A percentile compares a stretch with the other conserved stretches of the same genome.
Conservation (phyloP, 2,113 vertebrate genomes). For the Gadus macrocephalus region DNA sequence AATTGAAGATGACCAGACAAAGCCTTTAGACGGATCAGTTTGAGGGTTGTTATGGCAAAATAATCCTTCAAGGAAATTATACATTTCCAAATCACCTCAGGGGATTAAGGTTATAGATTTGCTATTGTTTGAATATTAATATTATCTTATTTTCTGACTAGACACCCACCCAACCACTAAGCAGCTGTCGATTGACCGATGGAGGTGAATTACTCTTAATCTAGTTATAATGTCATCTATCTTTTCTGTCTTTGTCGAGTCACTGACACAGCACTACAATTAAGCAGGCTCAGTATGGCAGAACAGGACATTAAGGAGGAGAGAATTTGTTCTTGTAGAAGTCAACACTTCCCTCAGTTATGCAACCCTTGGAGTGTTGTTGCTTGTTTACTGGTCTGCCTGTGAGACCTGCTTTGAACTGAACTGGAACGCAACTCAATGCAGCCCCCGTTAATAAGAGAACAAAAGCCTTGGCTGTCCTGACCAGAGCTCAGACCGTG, state of each 20-base stretch:
- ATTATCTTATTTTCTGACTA: not conserved
- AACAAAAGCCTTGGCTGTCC: slow-evolving; percentile 12
- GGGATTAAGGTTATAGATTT: not conserved
- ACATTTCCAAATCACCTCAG: not conserved
- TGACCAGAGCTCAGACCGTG: slow-evolving; percentile 34
- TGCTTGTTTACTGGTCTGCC: slow-evolving; percentile 26
- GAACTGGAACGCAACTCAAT: slow-evolving; percentile 35
- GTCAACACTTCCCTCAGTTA: slow-evolving; percentile 43
- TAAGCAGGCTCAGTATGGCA: not conserved
- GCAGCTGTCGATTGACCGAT: not conserved
- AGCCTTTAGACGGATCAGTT: not conserved
- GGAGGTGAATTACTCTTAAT: not conserved
- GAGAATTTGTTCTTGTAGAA: slow-evolving; percentile 20
- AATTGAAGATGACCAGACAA: not conserved
- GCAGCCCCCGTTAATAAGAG: slow-evolving; percentile 48
- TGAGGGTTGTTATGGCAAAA: not conserved
- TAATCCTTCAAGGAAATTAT: not conserved
- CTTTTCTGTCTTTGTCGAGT: not conserved
- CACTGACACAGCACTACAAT: not conserved
- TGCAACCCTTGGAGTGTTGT: slow-evolving; percentile 38
- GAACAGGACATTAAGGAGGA: slow-evolving; percentile 15
- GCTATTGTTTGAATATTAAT: not conserved
- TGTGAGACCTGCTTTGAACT: slow-evolving; percentile 37
- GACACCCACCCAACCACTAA: not conserved
- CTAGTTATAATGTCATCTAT: not conserved